Evolutionary conservation across 1,140 invertebrate species (phyloP).

Genomic region (Planococcus citri): DNA sequence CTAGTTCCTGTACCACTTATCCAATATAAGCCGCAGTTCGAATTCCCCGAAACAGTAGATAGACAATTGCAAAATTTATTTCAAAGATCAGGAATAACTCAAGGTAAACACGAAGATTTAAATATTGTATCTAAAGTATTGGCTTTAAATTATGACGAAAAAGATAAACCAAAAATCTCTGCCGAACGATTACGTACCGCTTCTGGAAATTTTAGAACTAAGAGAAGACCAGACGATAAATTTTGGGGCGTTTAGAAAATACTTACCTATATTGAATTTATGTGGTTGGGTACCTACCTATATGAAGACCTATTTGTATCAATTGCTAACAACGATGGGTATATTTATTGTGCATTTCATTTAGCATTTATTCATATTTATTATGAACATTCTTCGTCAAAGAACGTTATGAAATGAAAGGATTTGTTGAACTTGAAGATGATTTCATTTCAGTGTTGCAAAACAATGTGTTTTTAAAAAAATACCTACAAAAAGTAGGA

Average conservation of each 20-base stretch:
- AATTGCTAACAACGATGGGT: too few species aligned
- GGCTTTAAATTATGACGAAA: conserved; percentile 22
- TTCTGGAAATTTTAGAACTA: neutral
- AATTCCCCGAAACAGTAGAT: neutral
- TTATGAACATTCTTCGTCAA: too few species aligned
- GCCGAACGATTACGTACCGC: neutral
- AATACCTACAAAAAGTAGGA: too few species aligned
- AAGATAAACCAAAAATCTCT: neutral
- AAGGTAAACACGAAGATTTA: conserved; percentile 39
- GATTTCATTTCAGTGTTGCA: too few species aligned
- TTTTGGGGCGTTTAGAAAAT: neutral
- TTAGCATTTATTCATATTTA: too few species aligned
- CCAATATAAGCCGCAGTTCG: neutral
- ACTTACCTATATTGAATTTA: too few species aligned
- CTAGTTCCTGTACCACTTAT: neutral
- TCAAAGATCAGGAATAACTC: neutral
- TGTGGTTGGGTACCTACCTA: too few species aligned
- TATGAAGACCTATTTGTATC: too few species aligned
- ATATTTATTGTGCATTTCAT: too few species aligned
- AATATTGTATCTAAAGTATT: conserved; percentile 68
- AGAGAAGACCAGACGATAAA: neutral
- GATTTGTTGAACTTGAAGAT: too few species aligned
- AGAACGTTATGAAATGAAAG: too few species aligned
- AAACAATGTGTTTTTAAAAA: too few species aligned
- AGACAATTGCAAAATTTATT: neutral